Evolutionary conservation across 2,113 vertebrate species (phyloP).

Genomic region (Antechinus stuartii): DNA sequence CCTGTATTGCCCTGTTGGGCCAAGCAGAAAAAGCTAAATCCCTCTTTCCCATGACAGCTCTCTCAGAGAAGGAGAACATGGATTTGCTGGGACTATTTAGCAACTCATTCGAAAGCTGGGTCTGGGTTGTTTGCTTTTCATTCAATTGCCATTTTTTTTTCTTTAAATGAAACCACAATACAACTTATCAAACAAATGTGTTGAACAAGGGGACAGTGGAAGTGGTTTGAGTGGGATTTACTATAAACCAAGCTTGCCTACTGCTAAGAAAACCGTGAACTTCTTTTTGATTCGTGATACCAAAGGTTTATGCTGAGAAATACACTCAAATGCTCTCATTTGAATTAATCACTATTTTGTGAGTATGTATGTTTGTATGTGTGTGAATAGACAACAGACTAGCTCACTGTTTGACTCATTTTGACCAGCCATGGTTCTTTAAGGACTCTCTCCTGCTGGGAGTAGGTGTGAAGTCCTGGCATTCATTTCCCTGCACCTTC

Average conservation of each 20-base stretch:
- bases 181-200: constrained; percentile 57
- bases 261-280: accelerated
- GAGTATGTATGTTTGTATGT: background rate
- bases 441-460: background rate
- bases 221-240: constrained; percentile 73
- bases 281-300: constrained; percentile 13
- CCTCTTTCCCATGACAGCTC: background rate
- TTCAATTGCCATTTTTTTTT: constrained; percentile 34
- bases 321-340: constrained; percentile 40
- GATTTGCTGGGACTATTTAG: background rate
- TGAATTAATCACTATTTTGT: constrained; percentile 42
- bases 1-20: background rate
- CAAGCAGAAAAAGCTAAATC: constrained; percentile 39
- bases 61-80: background rate
- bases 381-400: background rate
- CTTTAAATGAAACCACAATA: constrained; percentile 55
- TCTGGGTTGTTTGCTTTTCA: constrained; percentile 39
- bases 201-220: constrained; percentile 50
- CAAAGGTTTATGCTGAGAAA: background rate
- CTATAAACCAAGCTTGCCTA: constrained; percentile 60
- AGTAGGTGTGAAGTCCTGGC: background rate
- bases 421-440: constrained; percentile 48
- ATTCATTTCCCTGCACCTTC: accelerated
- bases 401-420: constrained; percentile 51
- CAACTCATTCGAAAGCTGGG: background rate